phyloP scores from a whole-genome alignment of 1,140 invertebrate genomes.

The Thereuonema tuberculata region DNA sequence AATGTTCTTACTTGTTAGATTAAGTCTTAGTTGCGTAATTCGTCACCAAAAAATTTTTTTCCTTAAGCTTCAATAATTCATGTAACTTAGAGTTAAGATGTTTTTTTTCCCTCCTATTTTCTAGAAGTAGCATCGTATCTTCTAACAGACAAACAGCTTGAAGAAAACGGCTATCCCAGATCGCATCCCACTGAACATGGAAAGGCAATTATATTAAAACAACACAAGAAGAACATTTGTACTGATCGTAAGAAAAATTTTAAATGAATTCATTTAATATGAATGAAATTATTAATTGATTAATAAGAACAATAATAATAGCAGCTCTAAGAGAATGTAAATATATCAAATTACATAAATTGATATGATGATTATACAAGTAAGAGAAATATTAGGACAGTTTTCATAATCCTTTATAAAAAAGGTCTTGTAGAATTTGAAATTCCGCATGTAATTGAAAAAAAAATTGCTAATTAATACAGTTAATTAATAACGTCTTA shows the following conservation, averaged over 20 bases:
- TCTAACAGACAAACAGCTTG: conserved; percentile 59
- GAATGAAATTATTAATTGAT: too few species aligned
- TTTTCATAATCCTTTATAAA: conserved; percentile 16
- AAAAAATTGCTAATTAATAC: neutral
- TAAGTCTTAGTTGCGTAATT: neutral
- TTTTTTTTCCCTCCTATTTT: too few species aligned
- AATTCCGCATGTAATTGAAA: too few species aligned
- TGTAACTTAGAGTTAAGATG: neutral
- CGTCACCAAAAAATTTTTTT: neutral
- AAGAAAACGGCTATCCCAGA: conserved; percentile 69
- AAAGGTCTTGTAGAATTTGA: too few species aligned
- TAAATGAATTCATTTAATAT: too few species aligned
- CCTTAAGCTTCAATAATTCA: neutral
- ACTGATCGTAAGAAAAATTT: too few species aligned
- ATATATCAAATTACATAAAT: too few species aligned
- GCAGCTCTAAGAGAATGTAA: too few species aligned
- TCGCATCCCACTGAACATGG: conserved; percentile 40
- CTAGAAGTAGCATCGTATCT: conserved; percentile 38
- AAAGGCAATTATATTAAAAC: conserved; percentile 20
- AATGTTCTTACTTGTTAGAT: neutral
- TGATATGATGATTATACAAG: too few species aligned
- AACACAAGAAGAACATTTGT: conserved; percentile 15
- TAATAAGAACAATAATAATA: too few species aligned
- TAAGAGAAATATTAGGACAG: neutral
- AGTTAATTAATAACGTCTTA: neutral